A percentile compares a stretch with the other conserved stretches of the same genome.
Evolutionary conservation across 2,888 invertebrate species (phyloP).

Genomic region (Diplazon laetatorius): DNA sequence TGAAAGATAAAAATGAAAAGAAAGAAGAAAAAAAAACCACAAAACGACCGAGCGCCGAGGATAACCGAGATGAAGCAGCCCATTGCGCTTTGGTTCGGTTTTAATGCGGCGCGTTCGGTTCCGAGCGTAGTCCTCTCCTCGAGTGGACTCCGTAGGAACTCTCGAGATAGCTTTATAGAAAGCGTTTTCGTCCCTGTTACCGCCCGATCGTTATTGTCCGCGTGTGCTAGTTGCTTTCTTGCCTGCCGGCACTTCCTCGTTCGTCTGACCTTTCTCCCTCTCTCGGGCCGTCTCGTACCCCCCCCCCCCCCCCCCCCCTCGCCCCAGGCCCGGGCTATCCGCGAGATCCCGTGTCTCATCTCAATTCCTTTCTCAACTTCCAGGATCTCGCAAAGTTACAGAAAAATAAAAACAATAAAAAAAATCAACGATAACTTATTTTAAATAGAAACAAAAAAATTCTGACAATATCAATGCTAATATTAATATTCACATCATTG

Average conservation of each 20-base stretch:
- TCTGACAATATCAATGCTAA: too few relatives aligned
- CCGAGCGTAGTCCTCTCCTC: conserved; percentile 14
- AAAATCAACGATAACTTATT: too few relatives aligned
- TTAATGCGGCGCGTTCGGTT: conserved; percentile 3
- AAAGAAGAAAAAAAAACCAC: not conserved
- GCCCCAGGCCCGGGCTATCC: conserved; percentile 58
- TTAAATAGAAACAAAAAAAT: too few relatives aligned
- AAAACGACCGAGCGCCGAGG: not conserved
- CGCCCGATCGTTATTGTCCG: conserved; percentile 45
- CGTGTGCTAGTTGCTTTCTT: conserved; percentile 71
- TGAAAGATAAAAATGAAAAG: conserved; percentile 61
- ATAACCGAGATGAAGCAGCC: conserved; percentile 9
- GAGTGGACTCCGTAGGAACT: conserved; percentile 38
- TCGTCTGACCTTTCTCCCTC: conserved; percentile 78
- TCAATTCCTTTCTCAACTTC: too few relatives aligned
- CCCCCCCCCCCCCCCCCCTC: too few relatives aligned
- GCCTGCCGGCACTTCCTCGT: conserved; percentile 76
- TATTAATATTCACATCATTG: too few relatives aligned
- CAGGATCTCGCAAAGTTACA: too few relatives aligned
- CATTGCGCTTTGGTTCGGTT: conserved; percentile 36
- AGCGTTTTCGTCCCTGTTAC: conserved; percentile 50
- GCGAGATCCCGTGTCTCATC: too few relatives aligned
- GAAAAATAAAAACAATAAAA: too few relatives aligned
- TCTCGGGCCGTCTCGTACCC: conserved; percentile 30
- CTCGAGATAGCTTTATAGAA: conserved; percentile 57